Conservation (phyloP, 2,113 vertebrate genomes). For the Bambusicola thoracicus region DNA sequence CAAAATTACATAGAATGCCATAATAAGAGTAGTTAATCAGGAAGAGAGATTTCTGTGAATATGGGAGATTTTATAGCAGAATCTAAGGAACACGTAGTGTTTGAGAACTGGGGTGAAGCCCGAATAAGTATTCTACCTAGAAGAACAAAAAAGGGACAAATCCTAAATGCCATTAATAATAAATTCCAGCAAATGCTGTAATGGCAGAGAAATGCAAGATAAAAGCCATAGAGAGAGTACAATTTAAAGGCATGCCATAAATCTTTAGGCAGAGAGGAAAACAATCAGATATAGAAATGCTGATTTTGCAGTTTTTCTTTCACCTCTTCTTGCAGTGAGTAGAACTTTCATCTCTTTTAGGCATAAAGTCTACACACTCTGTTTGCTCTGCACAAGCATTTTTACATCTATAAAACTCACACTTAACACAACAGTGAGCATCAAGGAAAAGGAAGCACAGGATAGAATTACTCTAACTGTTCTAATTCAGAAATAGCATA, state of each 20-base stretch:
- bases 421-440: neutral
- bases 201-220: neutral
- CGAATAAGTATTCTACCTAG: accelerated
- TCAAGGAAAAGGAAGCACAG: neutral
- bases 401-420: neutral
- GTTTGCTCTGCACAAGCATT: neutral
- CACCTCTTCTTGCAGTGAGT: neutral
- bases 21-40: neutral
- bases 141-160: neutral
- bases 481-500: neutral
- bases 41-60: neutral
- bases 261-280: neutral
- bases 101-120: neutral
- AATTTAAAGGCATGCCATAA: neutral
- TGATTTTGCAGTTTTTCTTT: neutral
- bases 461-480: neutral
- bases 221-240: neutral
- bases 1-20: neutral
- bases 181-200: neutral
- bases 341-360: neutral
- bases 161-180: neutral
- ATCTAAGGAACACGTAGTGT: neutral
- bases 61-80: neutral
- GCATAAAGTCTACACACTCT: neutral
- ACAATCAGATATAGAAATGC: neutral